These are phyloP conservation scores for Lydus trimaculatus DNA, from an alignment of 2,888 invertebrate genomes.

Conservation along the genomic window DNA sequence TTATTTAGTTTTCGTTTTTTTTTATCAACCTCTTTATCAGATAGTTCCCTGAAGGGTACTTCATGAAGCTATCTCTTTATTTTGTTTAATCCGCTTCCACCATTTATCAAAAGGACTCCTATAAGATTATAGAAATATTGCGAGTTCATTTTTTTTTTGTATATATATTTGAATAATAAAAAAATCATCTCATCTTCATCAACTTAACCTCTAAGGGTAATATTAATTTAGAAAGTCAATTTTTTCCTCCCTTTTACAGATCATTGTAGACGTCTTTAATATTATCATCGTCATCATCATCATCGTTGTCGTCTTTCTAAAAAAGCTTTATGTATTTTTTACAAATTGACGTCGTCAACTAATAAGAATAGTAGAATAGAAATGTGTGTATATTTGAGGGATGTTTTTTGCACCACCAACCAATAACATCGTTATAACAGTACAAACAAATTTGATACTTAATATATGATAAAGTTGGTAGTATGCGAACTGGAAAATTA, in stretches of 20 bases:
- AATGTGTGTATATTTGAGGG: not conserved
- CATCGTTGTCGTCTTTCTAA: not conserved
- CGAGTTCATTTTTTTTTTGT: too few species aligned
- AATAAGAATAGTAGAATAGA: not conserved
- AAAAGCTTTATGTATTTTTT: not conserved
- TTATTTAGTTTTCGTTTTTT: not conserved
- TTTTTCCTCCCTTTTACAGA: not conserved
- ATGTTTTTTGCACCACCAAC: too few species aligned
- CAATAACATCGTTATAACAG: not conserved
- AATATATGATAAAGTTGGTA: not conserved
- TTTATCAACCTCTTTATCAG: not conserved
- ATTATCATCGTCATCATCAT: not conserved
- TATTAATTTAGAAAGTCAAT: not conserved
- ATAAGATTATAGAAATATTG: too few species aligned
- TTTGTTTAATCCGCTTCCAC: not conserved
- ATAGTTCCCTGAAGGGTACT: not conserved
- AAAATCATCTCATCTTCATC: too few species aligned
- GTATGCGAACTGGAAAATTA: constrained; percentile 18
- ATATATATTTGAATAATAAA: too few species aligned
- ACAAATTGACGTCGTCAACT: not conserved
- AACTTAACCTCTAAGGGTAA: too few species aligned
- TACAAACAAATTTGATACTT: not conserved
- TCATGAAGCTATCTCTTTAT: not conserved
- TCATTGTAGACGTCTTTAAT: not conserved
- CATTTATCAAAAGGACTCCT: not conserved